Evolutionary conservation across 2,113 vertebrate genomes (phyloP), one percentile per base, ranked within the genome.

Genomic region (Felis chaus): DNA sequence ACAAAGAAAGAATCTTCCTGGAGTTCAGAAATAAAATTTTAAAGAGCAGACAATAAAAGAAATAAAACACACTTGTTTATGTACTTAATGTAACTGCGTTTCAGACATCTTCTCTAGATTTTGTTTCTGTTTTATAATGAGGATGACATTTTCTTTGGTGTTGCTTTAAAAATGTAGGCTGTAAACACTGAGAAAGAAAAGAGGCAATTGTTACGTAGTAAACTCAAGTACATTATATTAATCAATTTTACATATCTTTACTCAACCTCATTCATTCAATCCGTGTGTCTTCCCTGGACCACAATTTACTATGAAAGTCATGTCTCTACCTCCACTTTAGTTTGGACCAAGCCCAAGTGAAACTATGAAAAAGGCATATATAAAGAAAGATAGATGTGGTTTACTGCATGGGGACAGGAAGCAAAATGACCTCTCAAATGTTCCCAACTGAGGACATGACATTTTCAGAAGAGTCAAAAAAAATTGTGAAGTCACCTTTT

Each of bases 301-400:
- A 88, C 29, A 45, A 45, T 90, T 92, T 91, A 50, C 21, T 80
- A 33, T 13, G 83, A 66, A 93, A 97, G 97, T 94, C 96, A 91
- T 97, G 48, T 96, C 93, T 98, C 88, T 95, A 84, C 79, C 57
- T 98, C 91, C 53, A 93, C 97, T 98, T 98, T 98, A 97, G 98
- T 98, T 98, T 98, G 98, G 97, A 98, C 65, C 19, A 89, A 97
- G 65, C 96, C 98, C 98, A 98, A 98, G 94, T 98, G 96, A 98
- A 98, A 96, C 95, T 95, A 95, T 25, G 39, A 94, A 98, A 95
- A 98, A 97, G 95, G 93, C 95, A 94, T 95, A 98, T 97, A 94
- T 84, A 73, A 97, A 96, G 90, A 95, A 91, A 98, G 66, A 94
- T 68, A 93, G 66, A 84, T 50, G 4, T 65, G 83, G 93, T 97